A percentile compares a stretch with the other conserved stretches of the same genome.
Conservation (phyloP, 35 echinoderm and acorn worm genomes). For the Apostichopus parvimensis region DNA sequence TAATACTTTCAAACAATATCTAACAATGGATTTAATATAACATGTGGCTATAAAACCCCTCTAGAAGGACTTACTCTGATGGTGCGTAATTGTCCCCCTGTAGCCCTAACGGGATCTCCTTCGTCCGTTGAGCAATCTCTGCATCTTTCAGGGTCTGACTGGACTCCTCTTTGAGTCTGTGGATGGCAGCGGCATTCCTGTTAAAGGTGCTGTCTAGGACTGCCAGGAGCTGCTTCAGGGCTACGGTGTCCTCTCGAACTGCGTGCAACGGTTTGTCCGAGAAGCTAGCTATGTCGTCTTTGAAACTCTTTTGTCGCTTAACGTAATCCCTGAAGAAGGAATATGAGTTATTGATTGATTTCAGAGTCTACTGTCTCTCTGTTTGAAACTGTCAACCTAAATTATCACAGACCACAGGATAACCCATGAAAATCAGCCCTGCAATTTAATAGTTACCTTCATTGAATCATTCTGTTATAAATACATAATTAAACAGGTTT, state of each 20-base stretch:
- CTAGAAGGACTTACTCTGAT: conserved; percentile 66
- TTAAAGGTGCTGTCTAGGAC: conserved; percentile 74
- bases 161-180: conserved; percentile 86
- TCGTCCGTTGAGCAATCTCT: conserved; percentile 88
- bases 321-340: conserved; percentile 74
- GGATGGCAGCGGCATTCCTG: conserved; percentile 79
- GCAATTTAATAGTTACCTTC: no score
- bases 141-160: conserved; percentile 86
- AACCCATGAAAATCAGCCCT: no score
- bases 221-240: conserved; percentile 81
- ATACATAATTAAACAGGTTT: no score
- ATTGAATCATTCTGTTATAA: no score
- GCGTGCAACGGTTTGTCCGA: conserved; percentile 83
- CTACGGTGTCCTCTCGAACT: conserved; percentile 80
- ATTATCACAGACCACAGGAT: no score
- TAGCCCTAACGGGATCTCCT: conserved; percentile 83
- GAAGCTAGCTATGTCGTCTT: conserved; percentile 84
- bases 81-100: conserved; percentile 89
- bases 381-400: no score
- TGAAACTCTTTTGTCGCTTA: conserved; percentile 84
- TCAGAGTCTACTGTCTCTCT: not conserved
- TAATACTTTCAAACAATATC: no score
- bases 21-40: no score
- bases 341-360: not conserved
- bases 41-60: not conserved